These are phyloP conservation scores for Hylomyscus alleni DNA, from an alignment of 2,797 vertebrate genomes.

Conservation along the genomic window DNA sequence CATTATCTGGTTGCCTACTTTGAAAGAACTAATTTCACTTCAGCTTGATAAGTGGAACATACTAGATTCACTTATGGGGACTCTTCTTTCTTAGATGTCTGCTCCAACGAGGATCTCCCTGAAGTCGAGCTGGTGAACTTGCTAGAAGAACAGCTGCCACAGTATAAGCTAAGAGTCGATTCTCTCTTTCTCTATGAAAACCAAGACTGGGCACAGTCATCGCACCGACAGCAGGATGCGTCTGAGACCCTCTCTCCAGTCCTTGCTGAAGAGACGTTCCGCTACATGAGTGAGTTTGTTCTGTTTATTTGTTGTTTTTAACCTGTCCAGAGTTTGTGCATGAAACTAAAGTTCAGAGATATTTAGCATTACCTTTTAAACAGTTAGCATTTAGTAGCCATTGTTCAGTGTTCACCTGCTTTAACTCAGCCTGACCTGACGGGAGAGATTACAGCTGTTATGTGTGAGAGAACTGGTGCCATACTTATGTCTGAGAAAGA, in stretches of 20 bases:
- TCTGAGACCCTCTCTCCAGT: constrained; percentile 90
- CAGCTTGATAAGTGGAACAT: background rate
- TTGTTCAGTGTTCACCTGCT: constrained; percentile 3
- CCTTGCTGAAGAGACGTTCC: constrained; percentile 94
- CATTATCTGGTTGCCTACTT: constrained; percentile 37
- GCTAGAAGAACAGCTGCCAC: constrained; percentile 91
- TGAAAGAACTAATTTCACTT: background rate
- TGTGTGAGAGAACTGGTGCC: background rate
- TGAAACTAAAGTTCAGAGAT: constrained; percentile 24
- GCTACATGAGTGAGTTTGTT: constrained; percentile 95
- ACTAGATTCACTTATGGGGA: constrained; percentile 47
- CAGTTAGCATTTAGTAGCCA: background rate
- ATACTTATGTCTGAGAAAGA: background rate
- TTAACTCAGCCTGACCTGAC: background rate
- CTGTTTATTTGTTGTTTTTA: constrained; percentile 40
- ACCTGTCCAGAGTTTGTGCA: background rate
- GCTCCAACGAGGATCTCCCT: constrained; percentile 89
- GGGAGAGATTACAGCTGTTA: constrained; percentile 7
- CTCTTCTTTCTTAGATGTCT: constrained; percentile 88
- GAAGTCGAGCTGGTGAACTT: constrained; percentile 91
- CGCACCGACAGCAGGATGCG: constrained; percentile 87
- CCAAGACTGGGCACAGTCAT: constrained; percentile 93
- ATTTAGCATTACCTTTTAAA: constrained; percentile 17
- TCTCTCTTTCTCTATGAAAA: constrained; percentile 95
- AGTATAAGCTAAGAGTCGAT: constrained; percentile 91